Evolutionary conservation across 1,140 invertebrate genomes (phyloP), one percentile per base, ranked within the genome.

Genomic region (Oreohelix idahoensis): DNA sequence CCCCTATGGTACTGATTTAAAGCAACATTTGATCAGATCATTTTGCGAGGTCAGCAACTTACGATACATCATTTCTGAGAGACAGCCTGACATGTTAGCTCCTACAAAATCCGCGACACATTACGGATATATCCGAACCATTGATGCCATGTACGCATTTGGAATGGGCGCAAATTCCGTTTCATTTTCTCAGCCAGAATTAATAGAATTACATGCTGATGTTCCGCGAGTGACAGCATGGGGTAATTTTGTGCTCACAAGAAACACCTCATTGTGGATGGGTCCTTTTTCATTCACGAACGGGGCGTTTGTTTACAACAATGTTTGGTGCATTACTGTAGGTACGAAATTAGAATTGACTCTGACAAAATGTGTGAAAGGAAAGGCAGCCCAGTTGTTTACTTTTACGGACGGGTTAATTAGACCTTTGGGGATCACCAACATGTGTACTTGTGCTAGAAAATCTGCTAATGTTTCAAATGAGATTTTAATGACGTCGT

Each of bases 241-340:
- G 10, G 51, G 29, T 4, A n/a, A 51, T 29, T 42, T 77, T 58
- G 10, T 77, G 10, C 75, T 77, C 4, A 77, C 75, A 23, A 1
- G 75, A 11, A 77, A 77, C 35, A 36, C 75, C 1, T 77, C 75
- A 1, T 26, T 53, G 4, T 77, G 75, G 75, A 17, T 53, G 11
- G 75, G 75, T 13, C 75, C 75, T 2, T 77, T 77, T 29, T 77
- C 75, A 20, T 58, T 53, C 49, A 77, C 75, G 20, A 77, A 77
- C 26, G 49, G 75, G 0, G 75, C 75, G 4, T 77, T 77, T 35
- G 23, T 77, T 1, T 77, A 51, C 49, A 39, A 32, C 4, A 39
- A 77, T 45, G 13, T 26, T 35, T 58, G 42, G 42, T 77, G 75
- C 23, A 5, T 77, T 4, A 77, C 75, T 36, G 17, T 53, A 17